A percentile compares a stretch with the other conserved stretches of the same genome.
Evolutionary conservation across 1,140 invertebrate species (phyloP).

Genomic region (Leptonema lineaticorne): DNA sequence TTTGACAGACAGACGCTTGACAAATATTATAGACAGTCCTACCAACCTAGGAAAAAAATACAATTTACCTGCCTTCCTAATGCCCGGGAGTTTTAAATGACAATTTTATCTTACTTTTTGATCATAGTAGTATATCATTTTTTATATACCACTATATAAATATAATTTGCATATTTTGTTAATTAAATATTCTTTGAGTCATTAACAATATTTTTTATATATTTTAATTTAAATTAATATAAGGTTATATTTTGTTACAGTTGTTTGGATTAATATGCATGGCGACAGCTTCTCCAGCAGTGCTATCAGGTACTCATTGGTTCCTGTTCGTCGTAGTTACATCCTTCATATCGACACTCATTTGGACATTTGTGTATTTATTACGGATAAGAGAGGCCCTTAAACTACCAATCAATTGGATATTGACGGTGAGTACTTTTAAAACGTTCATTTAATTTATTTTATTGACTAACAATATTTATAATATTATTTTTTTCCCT

Average conservation of each 20-base stretch:
- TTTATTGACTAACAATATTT: not conserved
- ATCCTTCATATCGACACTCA: constrained; percentile 77
- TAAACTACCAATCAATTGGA: constrained; percentile 79
- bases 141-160: too few species aligned
- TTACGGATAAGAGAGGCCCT: constrained; percentile 76
- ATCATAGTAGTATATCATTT: too few species aligned
- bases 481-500: not conserved
- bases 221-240: too few species aligned
- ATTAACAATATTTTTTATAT: too few species aligned
- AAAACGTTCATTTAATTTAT: not conserved
- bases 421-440: constrained; percentile 69
- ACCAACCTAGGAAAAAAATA: too few species aligned
- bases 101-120: too few species aligned
- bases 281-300: constrained; percentile 68
- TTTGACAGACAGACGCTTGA: too few species aligned
- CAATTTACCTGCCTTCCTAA: too few species aligned
- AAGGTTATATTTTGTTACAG: constrained; percentile 59
- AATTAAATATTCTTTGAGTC: too few species aligned
- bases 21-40: too few species aligned
- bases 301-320: constrained; percentile 66
- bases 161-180: too few species aligned
- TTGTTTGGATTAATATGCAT: constrained; percentile 81
- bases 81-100: too few species aligned
- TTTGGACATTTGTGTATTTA: constrained; percentile 79
- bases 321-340: constrained; percentile 81